These are phyloP conservation scores for Calypte anna DNA, from an alignment of 2,113 vertebrate genomes.

Conservation along the genomic window DNA sequence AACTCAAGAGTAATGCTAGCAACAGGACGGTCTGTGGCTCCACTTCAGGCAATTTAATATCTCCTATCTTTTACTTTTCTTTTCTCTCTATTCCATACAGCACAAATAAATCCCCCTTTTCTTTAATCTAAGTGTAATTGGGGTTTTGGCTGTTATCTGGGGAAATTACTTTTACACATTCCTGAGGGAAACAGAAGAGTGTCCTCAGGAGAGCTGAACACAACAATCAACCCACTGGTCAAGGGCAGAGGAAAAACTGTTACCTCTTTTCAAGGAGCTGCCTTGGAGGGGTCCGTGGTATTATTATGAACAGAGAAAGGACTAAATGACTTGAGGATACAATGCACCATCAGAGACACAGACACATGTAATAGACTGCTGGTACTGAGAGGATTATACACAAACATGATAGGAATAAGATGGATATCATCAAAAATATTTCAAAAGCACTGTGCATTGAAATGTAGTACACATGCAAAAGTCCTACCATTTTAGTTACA, in stretches of 20 bases:
- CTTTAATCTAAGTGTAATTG: constrained; percentile 72
- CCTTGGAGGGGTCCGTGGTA: background rate
- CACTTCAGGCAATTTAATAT: constrained; percentile 63
- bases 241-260: constrained; percentile 43
- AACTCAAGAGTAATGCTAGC: background rate
- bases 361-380: background rate
- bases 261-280: constrained; percentile 10
- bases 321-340: constrained; percentile 21
- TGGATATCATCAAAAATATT: background rate
- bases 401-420: background rate
- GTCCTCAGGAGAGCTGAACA: constrained; percentile 35
- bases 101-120: constrained; percentile 59
- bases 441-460: background rate
- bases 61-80: constrained; percentile 45
- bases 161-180: constrained; percentile 60
- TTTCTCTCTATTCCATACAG: constrained; percentile 44
- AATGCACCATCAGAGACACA: background rate
- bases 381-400: background rate
- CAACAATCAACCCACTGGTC: background rate
- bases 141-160: constrained; percentile 61
- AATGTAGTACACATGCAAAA: background rate
- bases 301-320: background rate
- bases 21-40: background rate
- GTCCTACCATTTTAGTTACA: background rate
- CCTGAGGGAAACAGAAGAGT: constrained; percentile 40